Evolutionary conservation across 1,140 invertebrate genomes (phyloP), one percentile per base, ranked within the genome.

Genomic region (Lepidurus couesii): DNA sequence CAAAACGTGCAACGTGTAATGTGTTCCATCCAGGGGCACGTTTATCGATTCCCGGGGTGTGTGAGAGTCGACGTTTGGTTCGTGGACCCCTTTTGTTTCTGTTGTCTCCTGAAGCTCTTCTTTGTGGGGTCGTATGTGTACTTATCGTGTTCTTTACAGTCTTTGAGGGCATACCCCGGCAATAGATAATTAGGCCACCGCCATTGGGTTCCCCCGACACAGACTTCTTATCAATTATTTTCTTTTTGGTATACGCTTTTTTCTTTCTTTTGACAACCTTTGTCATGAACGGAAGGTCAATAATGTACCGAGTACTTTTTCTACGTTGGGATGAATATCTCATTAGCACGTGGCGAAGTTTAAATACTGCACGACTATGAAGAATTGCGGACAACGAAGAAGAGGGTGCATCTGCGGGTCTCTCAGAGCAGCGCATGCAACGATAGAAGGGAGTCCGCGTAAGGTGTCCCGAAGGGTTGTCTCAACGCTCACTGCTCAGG

Each of bases 31-130:
- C 53, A 13, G 53, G 13, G 21, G 53, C 53, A 13, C 53, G 53
- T 16, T 65, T 65, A 65, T 65, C 21, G 53, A 65, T 65, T 65
- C 53, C 53, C 16, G 21, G 53, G 53, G 53, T 65, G 53, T 65
- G 53, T 65, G 53, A 47, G 45, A 47, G 45, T 7, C 53, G 6
- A 65, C 53, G 53, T 65, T 65, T 65, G 53, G 45, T 65, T 21
- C 53, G 53, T 9, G 53, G 53, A 21, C 16, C 21, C 53, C 16
- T 65, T 65, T 65, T 65, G 53, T 65, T 65, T 21, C 53, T 65
- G 8, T 65, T 65, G 53, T 65, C 53, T 65, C 13, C 13, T 65
- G 9, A 16, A 65, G 21, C 9, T 65, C 53, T 21, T 65, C 53
- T 65, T 65, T 21, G 21, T 65, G 21, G 21, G 53, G 53, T 65